Conservation (phyloP, 2,888 invertebrate species). For the Chorisops tibialis region DNA sequence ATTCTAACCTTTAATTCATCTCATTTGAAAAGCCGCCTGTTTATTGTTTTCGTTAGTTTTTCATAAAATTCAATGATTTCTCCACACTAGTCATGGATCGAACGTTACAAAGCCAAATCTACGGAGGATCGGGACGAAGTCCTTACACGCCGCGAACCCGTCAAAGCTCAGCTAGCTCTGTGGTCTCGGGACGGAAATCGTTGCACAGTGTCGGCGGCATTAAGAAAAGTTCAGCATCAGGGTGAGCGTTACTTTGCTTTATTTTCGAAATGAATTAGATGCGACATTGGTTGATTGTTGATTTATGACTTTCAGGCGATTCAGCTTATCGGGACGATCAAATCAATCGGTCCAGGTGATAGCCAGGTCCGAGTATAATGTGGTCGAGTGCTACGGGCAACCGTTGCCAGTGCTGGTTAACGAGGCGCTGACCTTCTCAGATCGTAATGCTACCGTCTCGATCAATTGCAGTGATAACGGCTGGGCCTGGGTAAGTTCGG, state of each 20-base stretch:
- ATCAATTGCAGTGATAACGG: conserved; percentile 56
- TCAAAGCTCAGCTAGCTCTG: conserved; percentile 39
- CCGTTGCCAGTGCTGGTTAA: conserved; percentile 84
- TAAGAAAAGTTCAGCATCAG: conserved; percentile 40
- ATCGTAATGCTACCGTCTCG: conserved; percentile 55
- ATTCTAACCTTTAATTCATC: neutral
- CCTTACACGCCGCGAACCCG: conserved; percentile 40
- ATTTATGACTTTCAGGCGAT: conserved; percentile 52
- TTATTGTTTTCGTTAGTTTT: too few relatives aligned
- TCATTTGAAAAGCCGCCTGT: too few relatives aligned
- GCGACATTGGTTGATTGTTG: too few relatives aligned
- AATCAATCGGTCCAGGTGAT: conserved; percentile 71
- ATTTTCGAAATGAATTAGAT: too few relatives aligned
- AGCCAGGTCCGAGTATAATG: conserved; percentile 68
- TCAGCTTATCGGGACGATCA: conserved; percentile 60
- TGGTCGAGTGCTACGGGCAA: conserved; percentile 76
- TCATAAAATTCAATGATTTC: neutral
- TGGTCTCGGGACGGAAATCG: conserved; percentile 41
- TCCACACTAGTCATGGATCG: conserved; percentile 38
- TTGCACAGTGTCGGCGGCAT: conserved; percentile 40
- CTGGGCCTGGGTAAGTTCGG: conserved; percentile 54
- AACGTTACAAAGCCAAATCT: conserved; percentile 42
- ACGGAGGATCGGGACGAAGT: conserved; percentile 38
- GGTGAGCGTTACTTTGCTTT: conserved; percentile 36
- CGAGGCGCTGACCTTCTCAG: conserved; percentile 80